Evolutionary conservation across 2,797 vertebrate species (phyloP).

Genomic region (Amphiprion clarkii): DNA sequence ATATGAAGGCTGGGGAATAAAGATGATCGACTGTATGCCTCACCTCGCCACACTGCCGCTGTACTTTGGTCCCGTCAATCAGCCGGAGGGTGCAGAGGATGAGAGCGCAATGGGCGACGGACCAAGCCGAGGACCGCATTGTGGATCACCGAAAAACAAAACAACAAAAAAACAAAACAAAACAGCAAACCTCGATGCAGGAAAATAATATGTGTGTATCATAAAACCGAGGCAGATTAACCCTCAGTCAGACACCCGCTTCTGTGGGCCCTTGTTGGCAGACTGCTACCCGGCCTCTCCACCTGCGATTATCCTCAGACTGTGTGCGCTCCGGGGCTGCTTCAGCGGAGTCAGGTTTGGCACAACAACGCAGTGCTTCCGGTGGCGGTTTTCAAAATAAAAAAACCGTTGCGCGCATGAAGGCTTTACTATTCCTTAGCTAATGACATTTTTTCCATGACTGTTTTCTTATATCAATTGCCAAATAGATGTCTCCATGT

Average conservation of each 20-base stretch:
- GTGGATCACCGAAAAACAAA: slow-evolving; percentile 41
- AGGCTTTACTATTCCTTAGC: fast-evolving
- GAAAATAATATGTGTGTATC: not conserved
- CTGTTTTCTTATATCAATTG: not conserved
- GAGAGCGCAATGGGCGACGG: slow-evolving; percentile 72
- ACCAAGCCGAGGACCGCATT: slow-evolving; percentile 71
- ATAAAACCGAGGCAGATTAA: not conserved
- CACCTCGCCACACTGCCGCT: slow-evolving; percentile 84
- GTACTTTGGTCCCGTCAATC: slow-evolving; percentile 61
- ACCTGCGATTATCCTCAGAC: slow-evolving; percentile 77
- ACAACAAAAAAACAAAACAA: not conserved
- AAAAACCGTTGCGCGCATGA: fast-evolving
- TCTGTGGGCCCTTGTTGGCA: slow-evolving; percentile 13
- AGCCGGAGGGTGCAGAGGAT: slow-evolving; percentile 67
- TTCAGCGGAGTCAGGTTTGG: slow-evolving; percentile 6
- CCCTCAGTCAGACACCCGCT: slow-evolving; percentile 26
- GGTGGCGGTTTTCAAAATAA: slow-evolving; percentile 48
- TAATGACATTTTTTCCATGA: too few relatives aligned
- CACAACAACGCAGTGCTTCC: not conserved
- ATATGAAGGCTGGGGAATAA: not conserved
- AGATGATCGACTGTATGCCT: slow-evolving; percentile 56
- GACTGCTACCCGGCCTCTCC: slow-evolving; percentile 54
- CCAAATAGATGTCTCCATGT: fast-evolving
- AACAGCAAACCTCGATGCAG: not conserved
- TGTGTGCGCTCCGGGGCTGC: slow-evolving; percentile 47